Evolutionary conservation across 2,888 invertebrate species (phyloP).

Genomic region (Cheilosia variabilis): DNA sequence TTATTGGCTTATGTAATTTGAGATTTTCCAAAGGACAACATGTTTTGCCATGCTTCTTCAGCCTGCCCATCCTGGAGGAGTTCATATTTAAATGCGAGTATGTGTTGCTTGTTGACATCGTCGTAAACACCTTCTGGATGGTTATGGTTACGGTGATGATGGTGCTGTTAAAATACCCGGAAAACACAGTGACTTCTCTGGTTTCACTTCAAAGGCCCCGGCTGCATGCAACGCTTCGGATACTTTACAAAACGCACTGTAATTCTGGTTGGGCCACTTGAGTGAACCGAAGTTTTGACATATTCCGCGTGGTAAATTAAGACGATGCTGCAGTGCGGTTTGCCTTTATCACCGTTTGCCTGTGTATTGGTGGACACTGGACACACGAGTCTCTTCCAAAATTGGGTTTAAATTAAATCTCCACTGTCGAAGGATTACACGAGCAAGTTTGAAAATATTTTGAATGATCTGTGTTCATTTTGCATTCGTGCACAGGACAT

Average conservation of each 20-base stretch:
- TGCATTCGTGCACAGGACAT: constrained; percentile 27
- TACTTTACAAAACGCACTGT: constrained; percentile 10
- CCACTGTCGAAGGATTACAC: constrained; percentile 55
- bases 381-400: constrained; percentile 41
- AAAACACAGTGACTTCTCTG: constrained; percentile 73
- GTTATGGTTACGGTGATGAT: constrained; percentile 46
- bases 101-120: constrained; percentile 73
- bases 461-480: constrained; percentile 62
- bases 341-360: constrained; percentile 42
- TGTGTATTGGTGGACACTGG: constrained; percentile 49
- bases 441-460: constrained; percentile 66
- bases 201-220: constrained; percentile 76
- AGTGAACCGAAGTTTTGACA: constrained; percentile 67
- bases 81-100: constrained; percentile 43
- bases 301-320: constrained; percentile 64
- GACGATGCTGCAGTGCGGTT: constrained; percentile 44
- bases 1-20: constrained; percentile 72
- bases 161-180: constrained; percentile 71
- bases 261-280: constrained; percentile 35
- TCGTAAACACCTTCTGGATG: constrained; percentile 67
- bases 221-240: constrained; percentile 48
- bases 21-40: constrained; percentile 65
- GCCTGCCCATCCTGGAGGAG: constrained; percentile 8
- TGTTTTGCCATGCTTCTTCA: constrained; percentile 65
- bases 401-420: constrained; percentile 38